Evolutionary conservation across 2,797 vertebrate species (phyloP).

Genomic region (Myripristis jacobus): DNA sequence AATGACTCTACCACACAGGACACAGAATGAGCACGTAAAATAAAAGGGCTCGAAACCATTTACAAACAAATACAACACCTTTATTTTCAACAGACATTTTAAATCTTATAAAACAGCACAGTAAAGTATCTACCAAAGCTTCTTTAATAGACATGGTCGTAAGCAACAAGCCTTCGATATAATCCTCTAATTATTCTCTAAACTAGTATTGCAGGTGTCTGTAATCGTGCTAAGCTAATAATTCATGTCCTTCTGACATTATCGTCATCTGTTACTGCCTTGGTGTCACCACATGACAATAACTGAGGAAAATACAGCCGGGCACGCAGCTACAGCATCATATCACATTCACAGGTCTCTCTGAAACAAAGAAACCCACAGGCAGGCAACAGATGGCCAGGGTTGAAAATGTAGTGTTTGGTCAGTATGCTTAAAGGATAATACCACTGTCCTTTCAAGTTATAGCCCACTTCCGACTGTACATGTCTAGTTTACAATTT

Average conservation of each 20-base stretch:
- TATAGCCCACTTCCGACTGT: conserved; percentile 32
- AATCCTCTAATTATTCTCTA: conserved; percentile 68
- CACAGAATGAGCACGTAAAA: background rate
- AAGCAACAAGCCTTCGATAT: conserved; percentile 66
- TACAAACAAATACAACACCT: conserved; percentile 73
- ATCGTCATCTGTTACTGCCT: background rate
- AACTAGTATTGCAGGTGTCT: conserved; percentile 68
- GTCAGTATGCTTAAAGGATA: conserved; percentile 40
- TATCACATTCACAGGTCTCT: conserved; percentile 57
- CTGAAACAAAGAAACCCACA: conserved; percentile 22
- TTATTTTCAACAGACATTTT: conserved; percentile 77
- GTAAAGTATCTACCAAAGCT: conserved; percentile 71
- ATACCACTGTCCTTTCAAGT: conserved; percentile 23
- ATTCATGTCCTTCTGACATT: conserved; percentile 33
- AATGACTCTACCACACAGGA: background rate
- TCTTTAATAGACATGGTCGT: conserved; percentile 60
- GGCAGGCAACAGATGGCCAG: background rate
- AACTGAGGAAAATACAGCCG: conserved; percentile 44
- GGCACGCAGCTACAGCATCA: conserved; percentile 41
- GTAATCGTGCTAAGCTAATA: conserved; percentile 38
- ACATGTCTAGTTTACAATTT: conserved; percentile 33
- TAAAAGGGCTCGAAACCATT: background rate
- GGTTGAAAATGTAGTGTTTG: conserved; percentile 57
- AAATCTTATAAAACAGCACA: conserved; percentile 78
- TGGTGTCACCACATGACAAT: conserved; percentile 34